phyloP scores from a whole-genome alignment of 2,888 invertebrate genomes.

The Heliconius ethilla region DNA sequence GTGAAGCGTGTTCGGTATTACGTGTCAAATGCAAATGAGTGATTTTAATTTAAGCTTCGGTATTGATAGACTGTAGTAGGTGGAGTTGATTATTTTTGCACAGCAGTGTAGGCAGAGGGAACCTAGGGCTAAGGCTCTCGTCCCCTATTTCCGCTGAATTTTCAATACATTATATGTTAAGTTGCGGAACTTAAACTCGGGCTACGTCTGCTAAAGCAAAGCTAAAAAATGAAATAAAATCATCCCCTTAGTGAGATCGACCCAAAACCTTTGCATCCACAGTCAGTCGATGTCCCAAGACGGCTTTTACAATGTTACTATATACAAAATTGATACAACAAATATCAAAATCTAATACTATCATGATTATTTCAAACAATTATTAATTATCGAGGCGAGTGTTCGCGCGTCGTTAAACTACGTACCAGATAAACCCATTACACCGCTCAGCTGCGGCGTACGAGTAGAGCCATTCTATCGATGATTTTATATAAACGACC shows the following conservation, averaged over 20 bases:
- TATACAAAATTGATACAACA: neutral
- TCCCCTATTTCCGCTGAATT: too few species aligned
- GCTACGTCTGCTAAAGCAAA: too few species aligned
- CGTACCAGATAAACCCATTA: conserved; percentile 1
- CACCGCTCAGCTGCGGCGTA: neutral
- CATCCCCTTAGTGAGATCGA: too few species aligned
- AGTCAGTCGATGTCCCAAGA: too few species aligned
- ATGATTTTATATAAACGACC: conserved; percentile 4
- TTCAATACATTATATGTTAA: too few species aligned
- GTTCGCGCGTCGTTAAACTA: conserved; percentile 6
- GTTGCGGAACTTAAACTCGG: too few species aligned
- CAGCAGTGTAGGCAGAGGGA: too few species aligned
- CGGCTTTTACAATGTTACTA: neutral
- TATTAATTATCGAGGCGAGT: conserved; percentile 14
- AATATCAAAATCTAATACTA: neutral
- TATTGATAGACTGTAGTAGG: neutral
- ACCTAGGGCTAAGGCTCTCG: too few species aligned
- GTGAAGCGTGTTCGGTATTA: conserved; percentile 1
- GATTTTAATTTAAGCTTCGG: conserved; percentile 5
- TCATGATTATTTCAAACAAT: neutral
- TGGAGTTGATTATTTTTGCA: too few species aligned
- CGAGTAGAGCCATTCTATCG: conserved; percentile 7
- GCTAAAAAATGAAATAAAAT: too few species aligned
- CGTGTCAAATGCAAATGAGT: neutral
- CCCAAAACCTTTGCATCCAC: too few species aligned